Evolutionary conservation across 2,888 invertebrate species (phyloP).

Genomic region (Synanthedon formicaeformis): DNA sequence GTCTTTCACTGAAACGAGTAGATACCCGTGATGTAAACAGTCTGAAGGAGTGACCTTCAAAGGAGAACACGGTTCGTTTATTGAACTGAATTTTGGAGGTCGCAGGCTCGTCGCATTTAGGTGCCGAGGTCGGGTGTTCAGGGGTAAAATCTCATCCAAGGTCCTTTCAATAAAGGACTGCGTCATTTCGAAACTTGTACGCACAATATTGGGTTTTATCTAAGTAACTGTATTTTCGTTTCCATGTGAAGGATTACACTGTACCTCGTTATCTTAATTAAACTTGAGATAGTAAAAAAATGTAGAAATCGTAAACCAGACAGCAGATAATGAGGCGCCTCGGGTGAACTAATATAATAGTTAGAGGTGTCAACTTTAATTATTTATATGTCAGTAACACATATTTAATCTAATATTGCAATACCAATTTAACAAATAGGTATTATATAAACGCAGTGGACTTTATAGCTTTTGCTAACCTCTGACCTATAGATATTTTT

Average conservation of each 20-base stretch:
- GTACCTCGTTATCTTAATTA: neutral
- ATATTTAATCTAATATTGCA: no score
- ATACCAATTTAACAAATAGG: no score
- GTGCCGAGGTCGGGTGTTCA: conserved; percentile 7
- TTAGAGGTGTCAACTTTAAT: no score
- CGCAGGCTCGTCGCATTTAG: conserved; percentile 13
- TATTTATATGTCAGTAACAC: no score
- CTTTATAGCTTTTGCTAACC: conserved; percentile 19
- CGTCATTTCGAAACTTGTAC: neutral
- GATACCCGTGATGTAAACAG: conserved; percentile 12
- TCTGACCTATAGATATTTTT: conserved; percentile 59
- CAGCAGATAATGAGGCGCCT: neutral
- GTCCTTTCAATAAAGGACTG: conserved; percentile 2
- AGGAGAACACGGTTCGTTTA: conserved; percentile 36
- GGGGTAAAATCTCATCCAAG: conserved; percentile 19
- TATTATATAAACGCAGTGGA: neutral
- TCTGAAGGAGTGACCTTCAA: conserved; percentile 41
- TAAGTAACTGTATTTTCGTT: neutral
- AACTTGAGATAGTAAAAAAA: neutral
- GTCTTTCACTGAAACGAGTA: no score
- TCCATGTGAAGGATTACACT: neutral
- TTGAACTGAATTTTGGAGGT: conserved; percentile 48
- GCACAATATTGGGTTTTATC: neutral
- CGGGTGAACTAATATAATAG: neutral
- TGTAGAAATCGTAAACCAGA: neutral